Base-by-base conservation (phyloP, 1,140 invertebrate species). In the Neomicropteryx cornuta region DNA sequence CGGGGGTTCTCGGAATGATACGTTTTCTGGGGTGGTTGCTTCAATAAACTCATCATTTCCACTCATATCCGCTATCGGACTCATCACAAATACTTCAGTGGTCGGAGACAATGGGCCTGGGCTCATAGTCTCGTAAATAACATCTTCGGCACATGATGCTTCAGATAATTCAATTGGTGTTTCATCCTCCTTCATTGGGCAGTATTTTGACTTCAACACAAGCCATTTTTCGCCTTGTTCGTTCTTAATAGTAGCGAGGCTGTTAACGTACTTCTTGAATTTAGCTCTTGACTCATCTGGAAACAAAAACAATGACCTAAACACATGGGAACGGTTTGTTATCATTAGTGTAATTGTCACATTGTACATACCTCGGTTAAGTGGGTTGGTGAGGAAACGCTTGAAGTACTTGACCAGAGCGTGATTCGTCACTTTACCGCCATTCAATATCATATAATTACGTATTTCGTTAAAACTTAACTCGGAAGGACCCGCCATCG, bases 251-350 rank as follows among this genome's bases (percentile, higher is more conserved):
- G 78, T 81, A 3, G 90, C 87, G 42, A 96, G 63, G 22, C 75
- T 75, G 56, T 94, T 95, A 3, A 96, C 87, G 62, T 84, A 89
- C 41, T 89, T 83, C 67, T 93, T 93, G 56, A 95, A 95, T 45
- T 80, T 76, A 45, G 77, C 79, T 47, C 87, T 71, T 2, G 87
- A 85, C 60, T 87, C 79, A 60, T 81, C 83, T 87, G 70, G 41
- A 79, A 80, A 50, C 41, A 47, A 54, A 60, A 55, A 37, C 49
- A 21, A n/a, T n/a, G n/a, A 32, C 31, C 31, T 16, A 2, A 32
- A n/a, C n/a, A n/a, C n/a, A n/a, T n/a, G n/a, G n/a, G n/a, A n/a
- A n/a, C n/a, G n/a, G n/a, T n/a, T n/a, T n/a, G n/a, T n/a, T n/a
- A n/a, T n/a, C n/a, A n/a, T n/a, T n/a, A n/a, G n/a, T n/a, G n/a